Evolutionary conservation across 2,888 invertebrate genomes (phyloP), one percentile per base, ranked within the genome.

Genomic region (Drosophila austrosaltans): DNA sequence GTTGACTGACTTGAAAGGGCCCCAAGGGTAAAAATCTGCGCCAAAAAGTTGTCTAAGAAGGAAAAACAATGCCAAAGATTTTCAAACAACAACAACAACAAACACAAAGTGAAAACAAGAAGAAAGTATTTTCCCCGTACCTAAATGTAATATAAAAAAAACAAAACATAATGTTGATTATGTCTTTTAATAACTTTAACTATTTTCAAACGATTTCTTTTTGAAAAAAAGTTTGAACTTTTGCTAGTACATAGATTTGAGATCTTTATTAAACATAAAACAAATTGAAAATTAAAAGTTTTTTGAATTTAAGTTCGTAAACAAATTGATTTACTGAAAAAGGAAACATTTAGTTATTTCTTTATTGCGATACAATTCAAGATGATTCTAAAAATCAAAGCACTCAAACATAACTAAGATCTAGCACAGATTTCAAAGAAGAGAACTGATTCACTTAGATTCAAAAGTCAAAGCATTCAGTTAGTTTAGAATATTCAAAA

Each of bases 21-120:
- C 48, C 48, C 22, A 48, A 48, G 48, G 48, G 48, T 25, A 48
- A 25, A 48, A 48, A 48, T 48, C 48, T 48, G 48, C 48, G 48
- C 25, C 48, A 48, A 48, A 48, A 48, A 48, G 48, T 48, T 48
- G 48, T 48, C 48, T 22, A 48, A 48, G n/a, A 48, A 48, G 22
- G 25, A 48, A 48, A 48, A 48, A 48, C 48, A 48, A 48, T 48
- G 25, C 48, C 7, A 48, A 48, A 48, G 48, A 48, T 48, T 48
- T 25, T 2, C 22, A 25, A 48, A 48, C 22, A 48, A 48, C 28
- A 53, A 53, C 22, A 53, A 25, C 8, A 53, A 44, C 44, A 48
- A 8, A 44, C 16, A 44, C 6, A 44, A 30, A 30, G 30, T 30
- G 8, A 48, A 22, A 44, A 44, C 2, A 44, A 44, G 2, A 44